Conservation (phyloP, 2,113 vertebrate species). For the Gyps fulvus region DNA sequence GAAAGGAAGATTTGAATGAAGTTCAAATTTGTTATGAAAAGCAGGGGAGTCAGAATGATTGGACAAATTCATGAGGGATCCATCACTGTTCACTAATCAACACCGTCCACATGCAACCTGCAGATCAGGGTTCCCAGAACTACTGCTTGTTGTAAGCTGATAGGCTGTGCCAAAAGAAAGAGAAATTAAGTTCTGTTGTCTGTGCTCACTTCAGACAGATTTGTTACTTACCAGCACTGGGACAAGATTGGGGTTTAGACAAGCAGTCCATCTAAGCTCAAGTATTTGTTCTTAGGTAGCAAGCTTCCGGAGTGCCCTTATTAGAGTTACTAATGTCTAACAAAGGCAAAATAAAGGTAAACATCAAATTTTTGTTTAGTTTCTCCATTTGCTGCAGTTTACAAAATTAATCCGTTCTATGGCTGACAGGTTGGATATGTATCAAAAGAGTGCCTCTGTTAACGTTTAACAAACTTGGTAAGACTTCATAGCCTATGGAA, state of each 20-base stretch:
- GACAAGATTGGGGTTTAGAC: background rate
- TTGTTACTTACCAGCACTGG: background rate
- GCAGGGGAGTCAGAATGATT: background rate
- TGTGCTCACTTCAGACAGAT: background rate
- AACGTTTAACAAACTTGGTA: background rate
- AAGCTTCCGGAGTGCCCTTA: background rate
- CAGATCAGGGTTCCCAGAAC: background rate
- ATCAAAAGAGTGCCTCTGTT: background rate
- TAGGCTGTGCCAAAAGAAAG: background rate
- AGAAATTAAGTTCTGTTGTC: background rate
- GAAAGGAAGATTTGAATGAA: background rate
- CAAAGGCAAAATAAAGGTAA: background rate
- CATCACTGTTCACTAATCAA: background rate
- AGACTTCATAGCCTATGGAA: background rate
- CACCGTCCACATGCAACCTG: background rate
- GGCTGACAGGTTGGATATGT: background rate
- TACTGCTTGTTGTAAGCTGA: background rate
- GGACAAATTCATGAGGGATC: background rate
- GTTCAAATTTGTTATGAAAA: background rate
- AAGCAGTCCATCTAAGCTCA: background rate
- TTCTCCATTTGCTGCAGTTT: background rate
- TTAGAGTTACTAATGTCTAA: background rate
- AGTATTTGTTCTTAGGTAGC: background rate
- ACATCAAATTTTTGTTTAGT: background rate
- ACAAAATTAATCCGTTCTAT: background rate